These are phyloP conservation scores for Cuniculus paca DNA, from an alignment of 2,797 vertebrate genomes.

Conservation along the genomic window DNA sequence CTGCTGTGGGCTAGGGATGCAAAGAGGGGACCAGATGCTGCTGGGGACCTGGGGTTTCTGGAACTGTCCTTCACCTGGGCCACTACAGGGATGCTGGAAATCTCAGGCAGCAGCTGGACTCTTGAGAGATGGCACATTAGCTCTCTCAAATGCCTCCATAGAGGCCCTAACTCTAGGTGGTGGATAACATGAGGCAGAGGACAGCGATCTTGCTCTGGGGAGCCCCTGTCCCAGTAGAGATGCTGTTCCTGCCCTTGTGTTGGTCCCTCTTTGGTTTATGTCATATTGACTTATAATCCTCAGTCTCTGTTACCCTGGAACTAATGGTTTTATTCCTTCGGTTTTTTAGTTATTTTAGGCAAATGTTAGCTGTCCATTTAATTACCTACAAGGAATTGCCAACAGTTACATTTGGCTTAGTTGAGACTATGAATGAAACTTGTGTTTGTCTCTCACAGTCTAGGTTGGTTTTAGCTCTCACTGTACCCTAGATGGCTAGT, in stretches of 20 bases:
- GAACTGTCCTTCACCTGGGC: background rate
- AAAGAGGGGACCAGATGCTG: background rate
- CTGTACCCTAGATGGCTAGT: background rate
- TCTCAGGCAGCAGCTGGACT: background rate
- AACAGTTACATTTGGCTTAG: slow-evolving; percentile 61
- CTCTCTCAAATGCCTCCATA: background rate
- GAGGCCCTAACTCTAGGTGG: background rate
- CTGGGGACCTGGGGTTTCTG: background rate
- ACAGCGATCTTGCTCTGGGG: background rate
- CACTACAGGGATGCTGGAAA: background rate
- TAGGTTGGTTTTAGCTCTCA: background rate
- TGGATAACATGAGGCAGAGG: background rate
- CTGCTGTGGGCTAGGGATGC: background rate
- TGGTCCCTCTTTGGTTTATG: background rate
- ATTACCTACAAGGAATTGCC: slow-evolving; percentile 62
- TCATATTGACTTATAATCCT: background rate
- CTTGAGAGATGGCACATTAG: background rate
- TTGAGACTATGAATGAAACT: slow-evolving; percentile 69
- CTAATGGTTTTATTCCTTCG: slow-evolving; percentile 60
- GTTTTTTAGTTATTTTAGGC: slow-evolving; percentile 59
- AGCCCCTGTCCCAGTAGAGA: background rate
- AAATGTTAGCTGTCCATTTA: slow-evolving; percentile 66
- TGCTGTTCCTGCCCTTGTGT: background rate
- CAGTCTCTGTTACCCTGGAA: background rate
- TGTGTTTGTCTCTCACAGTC: slow-evolving; percentile 50